Evolutionary conservation across 1,140 invertebrate genomes (phyloP).

Genomic region (Alviniconcha marisindica): DNA sequence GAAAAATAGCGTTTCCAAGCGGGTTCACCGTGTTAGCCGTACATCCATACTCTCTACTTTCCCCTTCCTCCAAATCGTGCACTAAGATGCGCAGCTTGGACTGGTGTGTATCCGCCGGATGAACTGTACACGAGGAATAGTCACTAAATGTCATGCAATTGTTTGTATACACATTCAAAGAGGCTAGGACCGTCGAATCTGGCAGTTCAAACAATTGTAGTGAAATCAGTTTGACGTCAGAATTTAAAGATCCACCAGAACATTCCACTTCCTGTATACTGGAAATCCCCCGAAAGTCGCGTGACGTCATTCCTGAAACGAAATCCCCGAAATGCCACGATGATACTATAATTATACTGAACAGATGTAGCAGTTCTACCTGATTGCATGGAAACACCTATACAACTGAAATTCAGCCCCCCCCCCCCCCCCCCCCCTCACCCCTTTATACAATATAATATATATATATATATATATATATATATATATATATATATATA

Average conservation of each 20-base stretch:
- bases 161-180: constrained; percentile 1
- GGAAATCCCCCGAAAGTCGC: constrained; percentile 16
- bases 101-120: background rate
- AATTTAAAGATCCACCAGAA: constrained; percentile 1
- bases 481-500: too few species aligned
- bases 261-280: constrained; percentile 41
- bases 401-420: too few species aligned
- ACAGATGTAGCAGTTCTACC: too few species aligned
- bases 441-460: too few species aligned
- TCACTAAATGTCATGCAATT: constrained; percentile 15
- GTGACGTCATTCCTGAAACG: constrained; percentile 29
- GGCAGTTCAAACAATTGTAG: background rate
- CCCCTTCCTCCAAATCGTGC: constrained; percentile 12
- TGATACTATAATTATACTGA: too few species aligned
- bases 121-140: constrained; percentile 14
- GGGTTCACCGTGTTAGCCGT: background rate
- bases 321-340: too few species aligned
- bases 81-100: constrained; percentile 16
- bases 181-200: background rate
- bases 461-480: too few species aligned
- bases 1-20: background rate
- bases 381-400: too few species aligned
- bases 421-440: too few species aligned
- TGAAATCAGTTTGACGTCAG: constrained; percentile 26
- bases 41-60: constrained; percentile 32